Evolutionary conservation across 2,797 vertebrate species (phyloP).

Genomic region (Hozukius guyotensis): DNA sequence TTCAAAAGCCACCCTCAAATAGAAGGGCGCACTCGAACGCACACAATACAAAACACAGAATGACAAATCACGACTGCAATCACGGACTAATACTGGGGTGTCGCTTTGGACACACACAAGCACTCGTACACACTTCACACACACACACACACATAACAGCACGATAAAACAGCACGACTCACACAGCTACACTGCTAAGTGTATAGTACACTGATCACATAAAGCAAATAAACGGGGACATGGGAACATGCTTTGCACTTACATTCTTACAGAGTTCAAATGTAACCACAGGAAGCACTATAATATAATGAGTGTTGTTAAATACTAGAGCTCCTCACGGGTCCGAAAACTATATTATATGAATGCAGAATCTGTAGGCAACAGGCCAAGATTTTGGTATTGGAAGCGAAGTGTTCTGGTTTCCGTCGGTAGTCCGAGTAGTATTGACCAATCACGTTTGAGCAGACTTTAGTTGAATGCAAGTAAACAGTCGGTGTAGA

Average conservation of each 20-base stretch:
- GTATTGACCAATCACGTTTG: background rate
- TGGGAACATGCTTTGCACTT: background rate
- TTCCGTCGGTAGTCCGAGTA: no score
- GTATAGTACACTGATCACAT: background rate
- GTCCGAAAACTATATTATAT: background rate
- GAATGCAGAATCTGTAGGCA: background rate
- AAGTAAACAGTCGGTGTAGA: no score
- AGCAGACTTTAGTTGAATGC: background rate
- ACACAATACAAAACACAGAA: background rate
- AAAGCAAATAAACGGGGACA: background rate
- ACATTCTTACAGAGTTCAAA: background rate
- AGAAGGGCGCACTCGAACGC: background rate
- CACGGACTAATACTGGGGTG: background rate
- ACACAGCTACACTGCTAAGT: background rate
- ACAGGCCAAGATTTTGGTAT: background rate
- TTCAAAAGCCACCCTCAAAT: background rate
- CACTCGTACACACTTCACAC: background rate
- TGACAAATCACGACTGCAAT: conserved; percentile 33
- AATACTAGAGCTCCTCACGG: background rate
- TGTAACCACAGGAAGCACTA: background rate
- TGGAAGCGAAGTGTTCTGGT: background rate
- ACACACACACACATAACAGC: background rate
- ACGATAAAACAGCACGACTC: conserved; percentile 7
- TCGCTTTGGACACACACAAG: background rate
- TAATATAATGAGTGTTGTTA: background rate